These are phyloP conservation scores for Hyposoter didymator DNA, from an alignment of 2,888 invertebrate genomes.

Conservation along the genomic window DNA sequence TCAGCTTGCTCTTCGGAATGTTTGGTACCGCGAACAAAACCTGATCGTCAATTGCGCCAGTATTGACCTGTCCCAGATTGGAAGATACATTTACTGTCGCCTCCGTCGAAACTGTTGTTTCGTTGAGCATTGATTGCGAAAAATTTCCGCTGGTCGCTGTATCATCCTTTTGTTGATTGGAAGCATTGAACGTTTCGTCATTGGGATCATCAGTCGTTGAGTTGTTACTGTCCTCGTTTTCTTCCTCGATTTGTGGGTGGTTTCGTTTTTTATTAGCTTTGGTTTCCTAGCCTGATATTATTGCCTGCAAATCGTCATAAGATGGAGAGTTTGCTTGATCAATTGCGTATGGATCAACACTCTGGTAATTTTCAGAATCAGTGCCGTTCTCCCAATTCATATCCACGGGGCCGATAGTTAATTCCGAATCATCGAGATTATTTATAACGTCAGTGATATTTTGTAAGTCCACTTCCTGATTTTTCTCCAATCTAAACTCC, in stretches of 20 bases:
- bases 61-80: constrained; percentile 7
- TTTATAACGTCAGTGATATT: constrained; percentile 28
- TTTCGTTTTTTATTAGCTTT: neutral
- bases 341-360: constrained; percentile 22
- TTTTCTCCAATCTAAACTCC: constrained; percentile 7
- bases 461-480: constrained; percentile 6
- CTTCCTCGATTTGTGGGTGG: neutral
- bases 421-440: constrained; percentile 39
- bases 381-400: neutral
- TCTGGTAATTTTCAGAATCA: neutral
- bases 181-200: constrained; percentile 5
- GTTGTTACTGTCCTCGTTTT: neutral
- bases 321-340: constrained; percentile 15
- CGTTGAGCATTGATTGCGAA: constrained; percentile 4
- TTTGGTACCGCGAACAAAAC: constrained; percentile 16
- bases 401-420: neutral
- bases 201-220: constrained; percentile 14
- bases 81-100: neutral
- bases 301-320: too few relatives aligned
- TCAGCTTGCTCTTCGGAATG: constrained; percentile 19
- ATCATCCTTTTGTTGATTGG: neutral
- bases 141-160: constrained; percentile 4
- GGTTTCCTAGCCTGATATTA: too few relatives aligned
- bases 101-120: neutral
- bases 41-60: constrained; percentile 27